Evolutionary conservation across 2,113 vertebrate species (phyloP), one percentile per base, ranked within the genome.

Genomic region (Callaeas wilsoni): DNA sequence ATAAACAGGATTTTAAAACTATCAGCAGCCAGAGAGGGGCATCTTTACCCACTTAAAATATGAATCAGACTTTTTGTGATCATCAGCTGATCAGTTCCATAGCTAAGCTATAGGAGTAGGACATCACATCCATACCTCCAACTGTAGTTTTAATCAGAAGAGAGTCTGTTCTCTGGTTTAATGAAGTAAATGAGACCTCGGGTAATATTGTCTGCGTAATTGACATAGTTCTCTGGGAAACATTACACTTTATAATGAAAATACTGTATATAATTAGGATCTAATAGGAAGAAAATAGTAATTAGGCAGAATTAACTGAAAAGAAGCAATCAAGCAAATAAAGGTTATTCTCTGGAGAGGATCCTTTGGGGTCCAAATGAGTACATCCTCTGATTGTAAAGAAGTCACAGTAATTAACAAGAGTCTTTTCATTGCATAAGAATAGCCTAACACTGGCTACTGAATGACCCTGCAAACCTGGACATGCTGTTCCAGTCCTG

Each of bases 261-360:
- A 98, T 98, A 98, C 97, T 98, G 97, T 98, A 98, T 97, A 98
- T 98, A 98, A 98, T 98, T 98, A 98, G 98, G 97, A 97, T 96
- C 97, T 98, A 98, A 98, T 98, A 98, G 97, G 97, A 98, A 98
- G 97, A 98, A 98, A 98, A 98, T 97, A 98, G 97, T 97, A 98
- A 98, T 98, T 98, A 98, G 97, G 95, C 68, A 98, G 97, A 98
- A 98, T 98, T 98, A 98, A 98, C 98, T 96, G 97, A 98, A 98
- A 95, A 97, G 97, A 97, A 94, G 97, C 97, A 98, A 98, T 98
- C 98, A 98, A 97, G 97, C 98, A 98, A 98, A 98, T 97, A 98
- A 98, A 98, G 97, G 98, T 98, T 98, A 97, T 98, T 96, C 98
- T 97, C 98, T 90, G 92, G 98, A 98, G 98, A 98, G 95, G 95